phyloP scores from a whole-genome alignment of 2,113 vertebrate species.

The Menura novaehollandiae region DNA sequence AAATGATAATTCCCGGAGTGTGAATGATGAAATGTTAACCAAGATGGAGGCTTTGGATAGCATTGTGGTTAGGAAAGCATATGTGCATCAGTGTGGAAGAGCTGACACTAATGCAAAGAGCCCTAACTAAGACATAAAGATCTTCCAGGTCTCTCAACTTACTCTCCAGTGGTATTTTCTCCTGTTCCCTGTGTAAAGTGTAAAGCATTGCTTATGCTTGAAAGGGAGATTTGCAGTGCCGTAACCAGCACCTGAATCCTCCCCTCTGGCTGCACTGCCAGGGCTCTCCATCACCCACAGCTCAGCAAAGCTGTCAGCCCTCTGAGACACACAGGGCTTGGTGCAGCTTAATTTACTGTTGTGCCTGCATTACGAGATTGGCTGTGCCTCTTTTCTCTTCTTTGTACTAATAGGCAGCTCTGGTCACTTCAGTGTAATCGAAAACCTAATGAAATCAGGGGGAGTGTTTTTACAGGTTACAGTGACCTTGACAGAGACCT shows the following conservation, averaged over 20 bases:
- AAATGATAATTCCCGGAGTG: constrained; percentile 53
- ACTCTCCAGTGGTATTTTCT: background rate
- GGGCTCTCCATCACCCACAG: background rate
- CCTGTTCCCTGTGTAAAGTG: background rate
- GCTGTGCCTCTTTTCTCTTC: background rate
- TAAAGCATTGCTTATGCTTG: background rate
- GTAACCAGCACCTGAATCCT: background rate
- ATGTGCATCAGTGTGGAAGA: background rate
- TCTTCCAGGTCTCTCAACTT: background rate
- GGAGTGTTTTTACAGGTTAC: background rate
- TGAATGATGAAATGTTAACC: constrained; percentile 59
- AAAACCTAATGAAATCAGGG: background rate
- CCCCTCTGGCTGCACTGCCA: background rate
- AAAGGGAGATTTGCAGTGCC: background rate
- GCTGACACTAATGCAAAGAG: background rate
- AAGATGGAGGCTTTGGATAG: constrained; percentile 27
- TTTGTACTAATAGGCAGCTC: background rate
- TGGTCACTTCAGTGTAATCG: background rate
- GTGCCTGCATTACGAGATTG: background rate
- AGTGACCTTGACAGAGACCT: background rate
- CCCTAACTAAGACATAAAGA: background rate
- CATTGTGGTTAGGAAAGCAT: constrained; percentile 2
- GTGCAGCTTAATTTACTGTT: background rate
- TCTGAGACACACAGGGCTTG: background rate
- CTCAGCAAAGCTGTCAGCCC: background rate